Evolutionary conservation across 2,797 vertebrate species (phyloP), one percentile per base, ranked within the genome.

Genomic region (Labroides dimidiatus): DNA sequence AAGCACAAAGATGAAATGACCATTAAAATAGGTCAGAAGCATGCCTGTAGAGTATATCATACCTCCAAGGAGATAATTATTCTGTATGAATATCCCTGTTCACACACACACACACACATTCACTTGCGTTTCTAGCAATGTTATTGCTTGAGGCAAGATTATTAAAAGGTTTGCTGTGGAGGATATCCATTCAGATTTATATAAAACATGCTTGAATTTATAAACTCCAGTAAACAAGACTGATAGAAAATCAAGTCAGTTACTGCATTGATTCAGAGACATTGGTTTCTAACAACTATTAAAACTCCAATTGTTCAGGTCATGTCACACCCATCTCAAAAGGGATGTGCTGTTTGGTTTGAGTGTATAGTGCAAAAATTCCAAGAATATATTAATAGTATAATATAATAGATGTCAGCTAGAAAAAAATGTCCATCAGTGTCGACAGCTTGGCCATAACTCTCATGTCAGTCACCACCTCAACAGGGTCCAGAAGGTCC

Each of bases 21-120:
- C 75, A 59, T 82, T 71, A 76, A 69, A 65, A 57, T 51, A 21
- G n/a, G 2, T 17, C 53, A 49, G 51, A 10, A 27, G 23, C 64
- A 44, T 54, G 47, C 48, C 61, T 63, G 15, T 36, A 41, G 51
- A 77, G 39, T 33, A 55, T 1, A 4, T 69, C 9, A n/a, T n/a
- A 42, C 75, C 75, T 75, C 69, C 19, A 21, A 71, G 72, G 75
- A 70, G 21, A 57, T 70, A 45, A 72, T 84, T 81, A 69, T 27
- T 49, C 15, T n/a, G 13, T 33, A 36, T 33, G 43, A 48, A n/a
- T 24, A 24, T 63, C 30, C 10, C 45, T 41, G 14, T 57, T 64
- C 50, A 43, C 44, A 47, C 47, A 19, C n/a, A 27, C 61, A 51
- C 36, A 27, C 27, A 33, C 19, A 7, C 1, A 43, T 47, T 41